Conservation (phyloP, 2,888 invertebrate species). For the Synanthedon vespiformis region DNA sequence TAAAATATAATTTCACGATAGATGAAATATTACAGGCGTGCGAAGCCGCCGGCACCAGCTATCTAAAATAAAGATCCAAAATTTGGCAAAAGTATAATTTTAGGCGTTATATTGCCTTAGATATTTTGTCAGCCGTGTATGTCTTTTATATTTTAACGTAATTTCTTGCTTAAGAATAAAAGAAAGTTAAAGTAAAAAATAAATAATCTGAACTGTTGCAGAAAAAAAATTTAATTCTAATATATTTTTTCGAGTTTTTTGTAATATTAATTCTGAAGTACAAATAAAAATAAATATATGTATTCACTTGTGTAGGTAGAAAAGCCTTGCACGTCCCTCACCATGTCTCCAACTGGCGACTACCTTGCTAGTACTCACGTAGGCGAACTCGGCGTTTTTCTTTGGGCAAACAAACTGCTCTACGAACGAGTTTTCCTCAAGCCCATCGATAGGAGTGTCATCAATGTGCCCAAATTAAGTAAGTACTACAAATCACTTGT, state of each 20-base stretch:
- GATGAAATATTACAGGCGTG: too few species aligned
- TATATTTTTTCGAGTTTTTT: neutral
- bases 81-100: too few species aligned
- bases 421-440: constrained; percentile 85
- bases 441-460: constrained; percentile 69
- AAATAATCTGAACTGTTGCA: neutral
- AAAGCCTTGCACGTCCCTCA: constrained; percentile 84
- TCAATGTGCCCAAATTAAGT: constrained; percentile 50
- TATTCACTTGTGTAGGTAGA: constrained; percentile 65
- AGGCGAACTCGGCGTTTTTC: constrained; percentile 87
- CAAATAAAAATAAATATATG: neutral
- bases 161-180: too few species aligned
- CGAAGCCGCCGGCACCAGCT: too few species aligned
- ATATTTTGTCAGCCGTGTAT: too few species aligned
- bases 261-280: neutral
- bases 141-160: too few species aligned
- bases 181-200: neutral
- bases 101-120: too few species aligned
- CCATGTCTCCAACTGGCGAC: constrained; percentile 92
- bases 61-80: too few species aligned
- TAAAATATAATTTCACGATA: too few species aligned
- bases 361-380: constrained; percentile 91
- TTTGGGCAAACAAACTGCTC: constrained; percentile 93
- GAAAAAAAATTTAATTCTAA: too few species aligned
- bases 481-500: constrained; percentile 16